Percentiles rank a stretch among this genome's conserved stretches.
Evolutionary conservation across 2,888 invertebrate genomes (phyloP).

Genomic region (Napeogenes sylphis): DNA sequence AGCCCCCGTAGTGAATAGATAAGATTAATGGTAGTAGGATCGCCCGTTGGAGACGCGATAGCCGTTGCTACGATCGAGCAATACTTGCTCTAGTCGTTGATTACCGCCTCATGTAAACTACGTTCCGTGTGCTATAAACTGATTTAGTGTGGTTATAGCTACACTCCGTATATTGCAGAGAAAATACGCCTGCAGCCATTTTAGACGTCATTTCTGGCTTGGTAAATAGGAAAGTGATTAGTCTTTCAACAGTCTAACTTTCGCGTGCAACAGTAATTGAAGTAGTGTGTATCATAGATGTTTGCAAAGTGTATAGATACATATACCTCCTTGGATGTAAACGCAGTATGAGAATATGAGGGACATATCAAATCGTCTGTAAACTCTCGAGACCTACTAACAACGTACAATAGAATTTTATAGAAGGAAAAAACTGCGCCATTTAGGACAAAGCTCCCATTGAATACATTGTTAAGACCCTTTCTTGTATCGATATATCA

Average conservation of each 20-base stretch:
- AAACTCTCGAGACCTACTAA: constrained; percentile 28
- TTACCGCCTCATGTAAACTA: constrained; percentile 30
- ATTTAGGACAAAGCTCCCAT: constrained; percentile 16
- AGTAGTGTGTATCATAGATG: constrained; percentile 35
- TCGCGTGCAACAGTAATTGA: constrained; percentile 40
- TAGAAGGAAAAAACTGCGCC: constrained; percentile 30
- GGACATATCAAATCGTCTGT: constrained; percentile 30
- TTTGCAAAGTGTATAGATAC: constrained; percentile 29
- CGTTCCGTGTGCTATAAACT: constrained; percentile 11
- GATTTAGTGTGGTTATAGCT: constrained; percentile 7
- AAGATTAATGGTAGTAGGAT: constrained; percentile 58
- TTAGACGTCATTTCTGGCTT: constrained; percentile 40
- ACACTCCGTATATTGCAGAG: constrained; percentile 31
- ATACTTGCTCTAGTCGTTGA: constrained; percentile 45
- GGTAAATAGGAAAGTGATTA: constrained; percentile 42
- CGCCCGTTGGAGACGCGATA: constrained; percentile 43
- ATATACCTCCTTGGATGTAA: constrained; percentile 33
- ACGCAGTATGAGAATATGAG: constrained; percentile 31
- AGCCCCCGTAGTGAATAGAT: constrained; percentile 59
- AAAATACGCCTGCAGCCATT: constrained; percentile 34
- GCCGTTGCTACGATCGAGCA: constrained; percentile 34
- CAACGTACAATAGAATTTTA: constrained; percentile 33
- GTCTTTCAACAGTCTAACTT: constrained; percentile 36
- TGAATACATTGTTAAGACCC: constrained; percentile 15
- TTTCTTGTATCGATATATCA: constrained; percentile 13